Evolutionary conservation across 2,888 invertebrate genomes (phyloP).

Genomic region (Acronicta aceris): DNA sequence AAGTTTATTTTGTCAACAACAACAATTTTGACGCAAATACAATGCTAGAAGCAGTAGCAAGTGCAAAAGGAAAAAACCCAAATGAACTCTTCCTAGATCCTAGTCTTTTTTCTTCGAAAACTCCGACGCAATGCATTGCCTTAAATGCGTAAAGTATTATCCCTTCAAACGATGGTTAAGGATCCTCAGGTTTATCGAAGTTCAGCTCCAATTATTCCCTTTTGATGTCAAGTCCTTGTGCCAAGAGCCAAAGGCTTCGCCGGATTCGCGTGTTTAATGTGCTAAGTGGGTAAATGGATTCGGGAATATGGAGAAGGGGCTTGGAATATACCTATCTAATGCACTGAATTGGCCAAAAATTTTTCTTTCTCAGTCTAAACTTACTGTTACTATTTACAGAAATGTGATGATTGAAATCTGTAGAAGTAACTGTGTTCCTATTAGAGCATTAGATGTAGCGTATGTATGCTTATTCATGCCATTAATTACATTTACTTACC

Average conservation of each 20-base stretch:
- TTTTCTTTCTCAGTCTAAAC: too few species aligned
- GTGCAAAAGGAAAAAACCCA: too few species aligned
- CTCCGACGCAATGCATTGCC: conserved; percentile 35
- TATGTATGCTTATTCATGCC: too few species aligned
- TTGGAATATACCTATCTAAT: conserved; percentile 34
- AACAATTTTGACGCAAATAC: too few species aligned
- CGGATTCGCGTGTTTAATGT: conserved; percentile 49
- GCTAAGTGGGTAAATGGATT: conserved; percentile 52
- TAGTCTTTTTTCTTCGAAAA: conserved; percentile 15
- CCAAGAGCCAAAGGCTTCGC: conserved; percentile 39
- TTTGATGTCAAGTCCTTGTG: conserved; percentile 50
- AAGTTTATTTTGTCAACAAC: too few species aligned
- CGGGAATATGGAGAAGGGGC: conserved; percentile 24
- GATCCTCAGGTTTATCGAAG: conserved; percentile 52
- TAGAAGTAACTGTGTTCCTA: too few species aligned
- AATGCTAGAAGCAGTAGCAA: too few species aligned
- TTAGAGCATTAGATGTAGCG: too few species aligned
- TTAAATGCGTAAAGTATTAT: conserved; percentile 39
- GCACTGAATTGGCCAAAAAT: conserved; percentile 15
- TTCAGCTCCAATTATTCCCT: conserved; percentile 56
- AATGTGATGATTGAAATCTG: too few species aligned
- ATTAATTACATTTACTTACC: not conserved
- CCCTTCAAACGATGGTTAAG: conserved; percentile 42
- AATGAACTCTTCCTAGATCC: too few species aligned
- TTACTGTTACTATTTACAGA: too few species aligned